These are phyloP conservation scores for Salmo trutta DNA, from an alignment of 2,797 vertebrate species.

Conservation along the genomic window DNA sequence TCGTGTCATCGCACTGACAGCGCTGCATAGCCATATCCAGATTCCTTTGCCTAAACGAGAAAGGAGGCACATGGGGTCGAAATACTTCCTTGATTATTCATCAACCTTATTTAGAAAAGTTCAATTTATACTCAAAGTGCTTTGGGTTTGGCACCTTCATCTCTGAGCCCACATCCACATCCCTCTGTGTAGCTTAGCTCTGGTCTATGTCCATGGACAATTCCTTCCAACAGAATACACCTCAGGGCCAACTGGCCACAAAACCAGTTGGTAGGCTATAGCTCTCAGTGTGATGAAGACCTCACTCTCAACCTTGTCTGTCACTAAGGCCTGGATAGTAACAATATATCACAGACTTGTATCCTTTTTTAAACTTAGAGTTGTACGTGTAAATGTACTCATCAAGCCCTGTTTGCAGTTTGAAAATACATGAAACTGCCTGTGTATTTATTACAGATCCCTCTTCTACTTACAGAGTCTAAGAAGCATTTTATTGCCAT, in stretches of 20 bases:
- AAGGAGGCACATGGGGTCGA: background rate
- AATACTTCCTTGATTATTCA: constrained; percentile 1
- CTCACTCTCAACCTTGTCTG: background rate
- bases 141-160: background rate
- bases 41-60: constrained; percentile 4
- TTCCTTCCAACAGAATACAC: background rate
- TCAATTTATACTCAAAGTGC: background rate
- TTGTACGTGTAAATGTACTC: background rate
- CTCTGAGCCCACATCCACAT: background rate
- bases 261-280: background rate
- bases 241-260: background rate
- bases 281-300: constrained; percentile 4
- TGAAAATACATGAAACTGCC: background rate
- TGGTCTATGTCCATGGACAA: background rate
- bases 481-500: background rate
- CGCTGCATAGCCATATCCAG: background rate
- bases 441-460: background rate
- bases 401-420: background rate
- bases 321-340: background rate
- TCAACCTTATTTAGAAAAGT: background rate
- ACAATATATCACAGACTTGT: background rate
- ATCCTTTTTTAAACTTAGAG: background rate
- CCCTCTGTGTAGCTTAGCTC: constrained; percentile 1
- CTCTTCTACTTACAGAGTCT: background rate
- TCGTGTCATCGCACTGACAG: background rate